These are phyloP conservation scores for Embiotoca jacksoni DNA, from an alignment of 2,113 vertebrate genomes.

Conservation along the genomic window DNA sequence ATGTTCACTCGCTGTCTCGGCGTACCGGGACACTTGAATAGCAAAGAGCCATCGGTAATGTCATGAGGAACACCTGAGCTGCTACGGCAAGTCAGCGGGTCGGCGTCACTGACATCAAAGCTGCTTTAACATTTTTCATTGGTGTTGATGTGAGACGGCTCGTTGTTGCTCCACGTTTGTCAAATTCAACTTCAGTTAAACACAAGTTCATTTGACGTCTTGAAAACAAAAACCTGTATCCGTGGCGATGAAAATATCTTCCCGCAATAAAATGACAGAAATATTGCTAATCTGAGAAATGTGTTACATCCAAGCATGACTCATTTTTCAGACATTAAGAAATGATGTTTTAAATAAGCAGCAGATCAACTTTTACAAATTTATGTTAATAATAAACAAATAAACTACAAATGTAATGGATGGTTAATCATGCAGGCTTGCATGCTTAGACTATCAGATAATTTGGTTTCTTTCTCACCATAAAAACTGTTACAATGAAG, in stretches of 20 bases:
- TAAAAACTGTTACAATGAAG: too few relatives aligned
- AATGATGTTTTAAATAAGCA: neutral
- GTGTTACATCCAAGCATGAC: too few relatives aligned
- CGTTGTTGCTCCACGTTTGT: too few relatives aligned
- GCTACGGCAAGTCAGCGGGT: neutral
- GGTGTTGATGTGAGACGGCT: neutral
- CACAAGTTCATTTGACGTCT: too few relatives aligned
- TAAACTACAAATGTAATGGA: constrained; percentile 12
- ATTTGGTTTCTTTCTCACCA: neutral
- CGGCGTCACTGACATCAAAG: neutral
- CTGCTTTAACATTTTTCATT: neutral
- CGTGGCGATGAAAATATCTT: neutral
- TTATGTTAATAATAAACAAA: constrained; percentile 15
- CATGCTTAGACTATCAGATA: neutral
- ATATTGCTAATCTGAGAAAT: neutral
- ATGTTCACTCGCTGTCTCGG: too few relatives aligned
- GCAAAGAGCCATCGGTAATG: neutral
- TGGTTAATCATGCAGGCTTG: neutral
- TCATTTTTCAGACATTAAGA: too few relatives aligned
- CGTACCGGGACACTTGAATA: neutral
- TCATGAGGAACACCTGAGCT: neutral
- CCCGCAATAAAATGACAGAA: neutral
- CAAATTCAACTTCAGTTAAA: too few relatives aligned
- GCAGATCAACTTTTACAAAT: constrained; percentile 15
- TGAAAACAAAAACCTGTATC: too few relatives aligned